Percentiles rank a stretch among this genome's conserved stretches.
phyloP scores from a whole-genome alignment of 2,797 vertebrate species.

The Cyprinella venusta region DNA sequence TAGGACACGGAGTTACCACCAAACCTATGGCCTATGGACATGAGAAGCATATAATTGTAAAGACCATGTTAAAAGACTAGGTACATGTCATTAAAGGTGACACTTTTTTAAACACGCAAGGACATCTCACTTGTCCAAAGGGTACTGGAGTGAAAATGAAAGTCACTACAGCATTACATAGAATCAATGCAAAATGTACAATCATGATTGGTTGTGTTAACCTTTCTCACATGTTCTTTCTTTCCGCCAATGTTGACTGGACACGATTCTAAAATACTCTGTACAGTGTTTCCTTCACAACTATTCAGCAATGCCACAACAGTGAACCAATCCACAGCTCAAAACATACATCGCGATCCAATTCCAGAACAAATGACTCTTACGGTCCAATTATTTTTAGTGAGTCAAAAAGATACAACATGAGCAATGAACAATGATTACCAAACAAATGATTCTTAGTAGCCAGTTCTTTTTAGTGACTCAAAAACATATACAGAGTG shows the following conservation, averaged over 20 bases:
- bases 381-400: too few relatives aligned
- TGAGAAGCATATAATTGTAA: constrained; percentile 30
- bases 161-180: not conserved
- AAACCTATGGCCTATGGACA: constrained; percentile 36
- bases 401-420: too few relatives aligned
- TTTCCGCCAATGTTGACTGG: not conserved
- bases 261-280: too few relatives aligned
- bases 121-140: not conserved
- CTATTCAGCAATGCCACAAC: too few relatives aligned
- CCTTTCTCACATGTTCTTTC: not conserved
- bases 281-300: not conserved
- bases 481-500: not conserved
- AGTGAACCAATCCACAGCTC: not conserved
- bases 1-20: constrained; percentile 52
- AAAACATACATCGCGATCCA: not conserved
- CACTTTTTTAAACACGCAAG: constrained; percentile 30
- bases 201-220: not conserved
- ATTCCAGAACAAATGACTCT: too few relatives aligned
- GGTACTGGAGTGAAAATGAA: constrained; percentile 34
- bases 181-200: not conserved
- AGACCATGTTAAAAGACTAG: constrained; percentile 38
- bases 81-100: constrained; percentile 36
- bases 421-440: too few relatives aligned
- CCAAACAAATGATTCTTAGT: too few relatives aligned
- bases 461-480: too few relatives aligned